Evolutionary conservation across 2,888 invertebrate genomes (phyloP), one percentile per base, ranked within the genome.

Genomic region (Polydrusus tereticollis): DNA sequence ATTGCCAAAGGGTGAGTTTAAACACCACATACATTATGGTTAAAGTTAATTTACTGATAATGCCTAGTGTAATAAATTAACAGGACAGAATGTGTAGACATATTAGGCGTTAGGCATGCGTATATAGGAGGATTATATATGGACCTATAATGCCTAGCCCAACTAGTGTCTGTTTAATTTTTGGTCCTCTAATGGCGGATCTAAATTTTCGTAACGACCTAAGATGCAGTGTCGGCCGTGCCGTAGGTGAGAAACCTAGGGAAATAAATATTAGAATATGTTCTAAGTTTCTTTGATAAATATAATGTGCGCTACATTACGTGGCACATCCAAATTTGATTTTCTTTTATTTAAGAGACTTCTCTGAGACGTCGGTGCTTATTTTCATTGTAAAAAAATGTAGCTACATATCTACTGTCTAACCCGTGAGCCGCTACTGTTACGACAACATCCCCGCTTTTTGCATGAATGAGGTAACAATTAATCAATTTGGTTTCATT

Each of bases 121-220:
- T 41, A 50, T 41, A 41, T 69, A 69, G 69, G 68, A 62, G 41
- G 38, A 43, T 62, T 62, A 69, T 62, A 65, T 55, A 69, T 62
- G 55, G 69, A 38, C 69, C 69, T 69, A 62, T 69, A 68, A 14
- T 16, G 59, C 50, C 18, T 68, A 41, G 50, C 68, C 59, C 41
- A 66, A 66, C 26, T 43, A 33, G 57, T 50, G 52, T 36, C 52
- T 43, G 16, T 43, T n/a, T 59, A 41, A 26, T 43, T 59, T 20
- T 38, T 16, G 43, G 38, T 47, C 41, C 12, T 23, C n/a, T 23
- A 45, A 45, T 45, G 20, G 45, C 21, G 16, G 62, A 36, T 47
- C 26, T 47, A 50, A 63, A 63, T 63, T 63, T 43, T 38, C 36
- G 4, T 36, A 36, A 36, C 36, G 36, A 36, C 12, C 36, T 36